phyloP scores from a whole-genome alignment of 37 sponge, comb jelly and placozoan genomes.

The Eunapius fragilis region DNA sequence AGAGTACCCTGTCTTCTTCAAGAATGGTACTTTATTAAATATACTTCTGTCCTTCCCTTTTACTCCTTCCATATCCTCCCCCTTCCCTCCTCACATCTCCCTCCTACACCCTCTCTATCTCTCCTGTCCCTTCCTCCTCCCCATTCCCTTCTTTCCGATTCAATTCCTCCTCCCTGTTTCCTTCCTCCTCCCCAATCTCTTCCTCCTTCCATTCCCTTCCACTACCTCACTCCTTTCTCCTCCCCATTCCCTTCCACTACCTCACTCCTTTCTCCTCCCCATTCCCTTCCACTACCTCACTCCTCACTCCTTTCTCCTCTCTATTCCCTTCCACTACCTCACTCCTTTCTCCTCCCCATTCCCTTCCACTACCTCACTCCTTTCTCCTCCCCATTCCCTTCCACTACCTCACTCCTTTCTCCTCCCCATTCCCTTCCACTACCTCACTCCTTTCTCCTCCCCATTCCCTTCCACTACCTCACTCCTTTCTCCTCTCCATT shows the following conservation, averaged over 20 bases:
- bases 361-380: background rate
- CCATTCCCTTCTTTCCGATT: too few species aligned
- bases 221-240: background rate
- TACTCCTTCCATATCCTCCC: background rate
- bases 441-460: background rate
- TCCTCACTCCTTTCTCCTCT: background rate
- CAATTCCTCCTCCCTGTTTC: background rate
- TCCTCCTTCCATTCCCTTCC: too few species aligned
- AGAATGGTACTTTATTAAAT: conserved; percentile 30
- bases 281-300: background rate
- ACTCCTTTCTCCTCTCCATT: background rate
- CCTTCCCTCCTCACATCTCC: background rate
- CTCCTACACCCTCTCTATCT: conserved; percentile 11
- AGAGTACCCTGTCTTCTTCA: conserved; percentile 56
- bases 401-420: too few species aligned
- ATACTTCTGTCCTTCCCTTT: background rate
- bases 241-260: background rate
- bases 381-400: conserved; percentile 30
- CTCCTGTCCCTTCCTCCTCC: background rate
- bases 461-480: background rate
- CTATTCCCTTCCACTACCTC: background rate
- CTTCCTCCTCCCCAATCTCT: background rate
- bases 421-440: background rate
- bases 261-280: background rate
- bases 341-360: background rate